These are phyloP conservation scores for Galagoides demidoff DNA, from an alignment of 2,797 vertebrate genomes.

Conservation along the genomic window DNA sequence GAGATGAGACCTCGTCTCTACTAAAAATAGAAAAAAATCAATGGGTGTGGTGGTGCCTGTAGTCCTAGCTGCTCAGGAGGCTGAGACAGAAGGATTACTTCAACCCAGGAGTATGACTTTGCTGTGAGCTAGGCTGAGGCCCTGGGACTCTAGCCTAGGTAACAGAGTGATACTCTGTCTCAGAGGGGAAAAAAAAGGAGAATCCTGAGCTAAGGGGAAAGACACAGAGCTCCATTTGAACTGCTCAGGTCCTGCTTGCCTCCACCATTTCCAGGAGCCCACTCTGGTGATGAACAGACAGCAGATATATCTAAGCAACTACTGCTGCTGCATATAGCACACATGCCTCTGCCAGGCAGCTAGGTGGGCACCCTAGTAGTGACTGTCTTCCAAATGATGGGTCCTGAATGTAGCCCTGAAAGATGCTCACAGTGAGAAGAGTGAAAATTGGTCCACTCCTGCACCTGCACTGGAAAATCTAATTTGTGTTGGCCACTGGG, in stretches of 20 bases:
- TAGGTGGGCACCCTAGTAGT: not conserved
- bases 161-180: too few species aligned
- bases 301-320: not conserved
- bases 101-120: too few species aligned
- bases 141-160: too few species aligned
- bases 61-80: too few species aligned
- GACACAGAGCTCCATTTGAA: not conserved
- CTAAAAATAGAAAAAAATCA: too few species aligned
- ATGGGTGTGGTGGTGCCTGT: too few species aligned
- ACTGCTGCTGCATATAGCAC: not conserved
- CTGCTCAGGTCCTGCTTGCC: not conserved
- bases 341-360: not conserved
- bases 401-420: not conserved
- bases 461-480: not conserved
- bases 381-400: not conserved
- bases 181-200: not conserved
- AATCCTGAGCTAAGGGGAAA: not conserved
- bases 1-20: too few species aligned
- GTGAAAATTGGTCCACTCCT: not conserved
- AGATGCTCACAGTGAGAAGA: not conserved
- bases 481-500: not conserved
- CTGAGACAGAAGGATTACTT: too few species aligned
- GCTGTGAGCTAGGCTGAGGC: too few species aligned
- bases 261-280: not conserved
- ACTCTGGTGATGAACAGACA: not conserved